Evolutionary conservation across 2,797 vertebrate genomes (phyloP), one percentile per base, ranked within the genome.

Genomic region (Champsocephalus gunnari): DNA sequence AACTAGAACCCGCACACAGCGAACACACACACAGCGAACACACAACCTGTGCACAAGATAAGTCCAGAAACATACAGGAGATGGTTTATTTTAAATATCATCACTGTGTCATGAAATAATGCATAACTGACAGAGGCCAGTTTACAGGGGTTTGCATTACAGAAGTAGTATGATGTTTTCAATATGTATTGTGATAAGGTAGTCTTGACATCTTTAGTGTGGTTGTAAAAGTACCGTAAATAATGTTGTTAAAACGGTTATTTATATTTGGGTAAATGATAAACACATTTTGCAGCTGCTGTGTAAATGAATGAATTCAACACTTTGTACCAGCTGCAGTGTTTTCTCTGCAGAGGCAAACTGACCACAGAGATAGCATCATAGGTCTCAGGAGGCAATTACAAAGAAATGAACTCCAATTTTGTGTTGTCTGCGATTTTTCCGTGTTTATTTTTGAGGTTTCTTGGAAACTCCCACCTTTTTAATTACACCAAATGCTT

Each of bases 391-490:
- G 63, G 80, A 84, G 80, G 88, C 89, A 86, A 89, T 95, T 94
- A 94, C 94, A 94, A 84, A 91, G 83, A 90, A 90, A 93, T 95
- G 87, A 91, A 80, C 87, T 86, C 83, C 94, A 93, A 94, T 92
- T 94, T 93, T 90, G 85, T 91, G 90, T 95, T 88, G 94, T 95
- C 94, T 94, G 91, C 89, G 89, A 77, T 87, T 88, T 93, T 95
- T 93, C 62, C 49, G 79, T 96, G 92, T 94, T 94, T 95, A 92
- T 96, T 94, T 38, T 95, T 94, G 83, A 84, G 75, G 56, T 87
- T 95, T 95, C 92, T 93, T 93, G 91, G 93, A 93, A 94, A 94
- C 93, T 95, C 94, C 91, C 95, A 93, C 68, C 68, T 73, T 91
- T 93, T 88, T 89, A 93, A 87, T 93, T 91, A 73, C 90, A 78